These are phyloP conservation scores for Dreissena rostriformis DNA, from an alignment of 1,140 invertebrate genomes.

Conservation along the genomic window DNA sequence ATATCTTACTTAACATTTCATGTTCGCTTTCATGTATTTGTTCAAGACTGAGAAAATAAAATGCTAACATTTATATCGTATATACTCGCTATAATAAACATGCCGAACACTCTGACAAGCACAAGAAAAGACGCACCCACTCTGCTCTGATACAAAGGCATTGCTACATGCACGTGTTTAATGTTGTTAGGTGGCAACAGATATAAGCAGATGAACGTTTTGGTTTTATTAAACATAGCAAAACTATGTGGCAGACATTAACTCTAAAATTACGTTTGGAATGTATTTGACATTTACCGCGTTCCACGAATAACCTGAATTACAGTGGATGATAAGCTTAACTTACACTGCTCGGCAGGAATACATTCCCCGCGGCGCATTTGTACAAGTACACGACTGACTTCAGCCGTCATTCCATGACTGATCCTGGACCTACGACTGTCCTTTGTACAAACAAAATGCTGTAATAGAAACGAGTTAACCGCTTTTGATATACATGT, in stretches of 20 bases:
- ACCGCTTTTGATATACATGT: slow-evolving; percentile 30
- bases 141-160: too few species aligned
- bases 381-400: slow-evolving; percentile 60
- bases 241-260: neutral
- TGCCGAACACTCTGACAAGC: too few species aligned
- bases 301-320: too few species aligned
- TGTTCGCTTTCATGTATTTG: neutral
- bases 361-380: slow-evolving; percentile 60
- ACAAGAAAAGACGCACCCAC: too few species aligned
- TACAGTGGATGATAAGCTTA: too few species aligned
- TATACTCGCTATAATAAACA: too few species aligned
- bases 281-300: neutral
- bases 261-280: neutral
- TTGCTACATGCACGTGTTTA: neutral
- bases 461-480: slow-evolving; percentile 34
- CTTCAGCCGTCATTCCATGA: slow-evolving; percentile 66
- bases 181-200: neutral
- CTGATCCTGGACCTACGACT: slow-evolving; percentile 61
- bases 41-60: neutral
- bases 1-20: neutral
- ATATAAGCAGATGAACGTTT: neutral
- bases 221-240: neutral
- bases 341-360: slow-evolving; percentile 60
- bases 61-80: too few species aligned
- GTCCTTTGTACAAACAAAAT: slow-evolving; percentile 63